Evolutionary conservation across 2,888 invertebrate species (phyloP).

Genomic region (Sycophila texana): DNA sequence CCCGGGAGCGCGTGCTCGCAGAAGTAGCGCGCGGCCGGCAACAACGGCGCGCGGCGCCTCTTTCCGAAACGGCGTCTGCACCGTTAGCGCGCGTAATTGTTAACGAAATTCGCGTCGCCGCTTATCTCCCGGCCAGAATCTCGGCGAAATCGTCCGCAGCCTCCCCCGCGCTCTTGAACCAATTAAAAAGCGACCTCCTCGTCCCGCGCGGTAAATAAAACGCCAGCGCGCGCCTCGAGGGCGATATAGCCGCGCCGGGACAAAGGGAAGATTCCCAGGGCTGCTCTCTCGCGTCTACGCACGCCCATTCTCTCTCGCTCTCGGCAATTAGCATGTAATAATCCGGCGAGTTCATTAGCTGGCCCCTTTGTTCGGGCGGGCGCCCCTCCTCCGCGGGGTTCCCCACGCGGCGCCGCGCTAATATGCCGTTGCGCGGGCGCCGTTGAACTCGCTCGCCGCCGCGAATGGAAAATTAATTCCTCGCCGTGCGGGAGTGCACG

Average conservation of each 20-base stretch:
- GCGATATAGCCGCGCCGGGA: neutral
- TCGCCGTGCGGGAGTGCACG: conserved; percentile 15
- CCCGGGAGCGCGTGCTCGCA: too few relatives aligned
- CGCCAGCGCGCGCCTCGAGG: neutral
- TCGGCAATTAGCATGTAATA: conserved; percentile 57
- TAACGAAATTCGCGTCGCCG: conserved; percentile 14
- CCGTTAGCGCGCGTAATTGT: conserved; percentile 24
- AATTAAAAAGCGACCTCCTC: conserved; percentile 34
- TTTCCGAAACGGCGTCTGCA: neutral
- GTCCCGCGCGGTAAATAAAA: conserved; percentile 13
- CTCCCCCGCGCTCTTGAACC: conserved; percentile 24
- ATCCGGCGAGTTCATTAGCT: conserved; percentile 55
- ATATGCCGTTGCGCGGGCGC: conserved; percentile 32
- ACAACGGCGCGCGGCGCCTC: neutral
- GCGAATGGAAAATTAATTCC: conserved; percentile 53
- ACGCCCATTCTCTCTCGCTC: neutral
- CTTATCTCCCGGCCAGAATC: neutral
- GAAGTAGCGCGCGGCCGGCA: too few relatives aligned
- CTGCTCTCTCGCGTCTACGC: neutral
- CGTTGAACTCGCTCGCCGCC: conserved; percentile 10
- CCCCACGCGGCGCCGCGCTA: neutral
- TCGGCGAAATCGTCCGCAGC: conserved; percentile 2
- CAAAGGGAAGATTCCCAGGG: conserved; percentile 39
- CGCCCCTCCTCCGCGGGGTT: neutral
- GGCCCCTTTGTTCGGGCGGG: conserved; percentile 42